Evolutionary conservation across 2,113 vertebrate species (phyloP), one percentile per base, ranked within the genome.

Genomic region (Paradoxurus hermaphroditus): DNA sequence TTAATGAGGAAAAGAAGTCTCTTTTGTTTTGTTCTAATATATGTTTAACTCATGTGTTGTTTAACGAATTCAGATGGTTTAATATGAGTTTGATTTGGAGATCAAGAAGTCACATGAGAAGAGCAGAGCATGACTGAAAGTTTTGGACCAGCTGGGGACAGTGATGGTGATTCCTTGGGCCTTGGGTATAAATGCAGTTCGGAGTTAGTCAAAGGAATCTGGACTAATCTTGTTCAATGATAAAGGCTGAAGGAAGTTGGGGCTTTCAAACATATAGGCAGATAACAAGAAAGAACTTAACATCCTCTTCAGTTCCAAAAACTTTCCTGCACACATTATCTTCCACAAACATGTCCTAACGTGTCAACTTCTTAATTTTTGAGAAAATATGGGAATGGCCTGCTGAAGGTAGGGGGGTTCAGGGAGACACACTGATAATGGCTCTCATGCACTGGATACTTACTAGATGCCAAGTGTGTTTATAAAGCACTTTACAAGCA

Each of bases 321-420:
- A 72, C n/a, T 78, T 82, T 65, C 16, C 29, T 21, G 34, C 25
- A 46, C 15, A 83, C 4, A 16, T 12, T 65, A 0, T 62, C n/a
- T 89, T 95, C 18, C 15, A 68, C 49, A 39, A 68, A 63, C 15
- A 15, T 34, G 27, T 34, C 27, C 19, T 70, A 56, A 41, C 10
- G 11, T 63, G 7, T 63, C 91, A 85, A 39, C 21, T 12, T 75
- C 21, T 92, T 85, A 63, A 49, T 56, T 77, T 88, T 89, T 95
- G 65, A 86, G 93, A 77, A 86, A 81, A 81, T 13, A 13, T 15
- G 51, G 18, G n/a, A 34, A 46, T 4, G 15, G 1, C 19, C 8
- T 25, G 8, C 4, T 31, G 19, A 67, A 73, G 44, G 73, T 16
- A 13, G 16, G 34, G 9, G 1, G 59, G 31, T 4, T 27, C 29